Conservation (phyloP, 1,140 invertebrate genomes). For the Mizuhopecten yessoensis region DNA sequence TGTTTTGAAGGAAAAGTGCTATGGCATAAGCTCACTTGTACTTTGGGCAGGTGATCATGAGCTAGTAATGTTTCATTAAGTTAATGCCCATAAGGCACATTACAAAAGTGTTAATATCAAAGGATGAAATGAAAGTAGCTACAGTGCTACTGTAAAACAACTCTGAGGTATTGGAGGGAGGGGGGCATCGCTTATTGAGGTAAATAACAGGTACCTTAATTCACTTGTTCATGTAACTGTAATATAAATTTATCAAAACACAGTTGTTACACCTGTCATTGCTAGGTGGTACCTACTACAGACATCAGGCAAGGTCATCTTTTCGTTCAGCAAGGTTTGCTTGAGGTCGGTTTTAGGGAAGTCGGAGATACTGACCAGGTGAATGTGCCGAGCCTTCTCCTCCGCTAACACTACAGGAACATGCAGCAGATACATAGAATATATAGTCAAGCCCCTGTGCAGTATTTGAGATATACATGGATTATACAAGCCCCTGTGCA, state of each 20-base stretch:
- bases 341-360: constrained; percentile 50
- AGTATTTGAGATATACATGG: not conserved
- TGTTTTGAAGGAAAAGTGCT: too few relatives aligned
- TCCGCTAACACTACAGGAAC: constrained; percentile 61
- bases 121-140: not conserved
- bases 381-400: constrained; percentile 46
- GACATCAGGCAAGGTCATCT: constrained; percentile 43
- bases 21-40: too few relatives aligned
- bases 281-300: constrained; percentile 43
- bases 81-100: not conserved
- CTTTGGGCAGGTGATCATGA: too few relatives aligned
- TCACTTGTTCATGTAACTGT: not conserved
- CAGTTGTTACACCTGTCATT: not conserved
- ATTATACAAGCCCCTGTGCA: constrained; percentile 21
- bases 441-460: constrained; percentile 31
- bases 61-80: too few relatives aligned
- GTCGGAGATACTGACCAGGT: constrained; percentile 44
- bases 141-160: not conserved
- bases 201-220: too few relatives aligned
- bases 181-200: too few relatives aligned
- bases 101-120: constrained; percentile 20
- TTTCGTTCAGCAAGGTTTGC: constrained; percentile 38
- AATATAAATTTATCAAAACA: not conserved
- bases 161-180: too few relatives aligned
- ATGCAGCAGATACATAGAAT: constrained; percentile 45